Evolutionary conservation across 2,113 vertebrate species (phyloP).

Genomic region (Proteles cristata): DNA sequence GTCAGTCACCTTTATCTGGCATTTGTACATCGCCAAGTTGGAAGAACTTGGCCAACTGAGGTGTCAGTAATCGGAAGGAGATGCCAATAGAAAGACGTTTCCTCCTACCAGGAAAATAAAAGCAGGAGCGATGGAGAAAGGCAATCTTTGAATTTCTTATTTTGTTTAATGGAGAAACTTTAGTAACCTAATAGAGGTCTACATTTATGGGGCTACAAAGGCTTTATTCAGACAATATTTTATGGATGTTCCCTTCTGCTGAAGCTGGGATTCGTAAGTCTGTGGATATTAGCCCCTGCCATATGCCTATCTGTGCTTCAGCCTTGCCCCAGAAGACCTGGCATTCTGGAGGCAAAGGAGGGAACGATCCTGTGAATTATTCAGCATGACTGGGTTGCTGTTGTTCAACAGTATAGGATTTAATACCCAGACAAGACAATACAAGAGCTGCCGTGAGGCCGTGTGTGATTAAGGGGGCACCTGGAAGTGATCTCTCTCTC

Average conservation of each 20-base stretch:
- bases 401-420: neutral
- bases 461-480: slow-evolving; percentile 13
- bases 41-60: neutral
- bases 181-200: neutral
- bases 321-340: neutral
- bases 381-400: neutral
- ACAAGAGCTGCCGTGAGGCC: neutral
- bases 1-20: neutral
- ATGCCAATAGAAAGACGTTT: neutral
- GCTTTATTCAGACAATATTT: neutral
- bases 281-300: neutral
- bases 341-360: neutral
- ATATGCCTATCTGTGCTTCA: neutral
- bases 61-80: neutral
- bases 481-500: neutral
- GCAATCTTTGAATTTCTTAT: neutral
- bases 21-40: neutral
- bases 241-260: neutral
- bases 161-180: neutral
- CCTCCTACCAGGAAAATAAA: neutral
- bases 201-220: neutral
- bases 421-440: neutral
- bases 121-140: neutral
- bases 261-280: neutral
- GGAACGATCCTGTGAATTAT: neutral